Base-by-base conservation (phyloP, 1,140 invertebrate species). In the Nasonia longicornis region DNA sequence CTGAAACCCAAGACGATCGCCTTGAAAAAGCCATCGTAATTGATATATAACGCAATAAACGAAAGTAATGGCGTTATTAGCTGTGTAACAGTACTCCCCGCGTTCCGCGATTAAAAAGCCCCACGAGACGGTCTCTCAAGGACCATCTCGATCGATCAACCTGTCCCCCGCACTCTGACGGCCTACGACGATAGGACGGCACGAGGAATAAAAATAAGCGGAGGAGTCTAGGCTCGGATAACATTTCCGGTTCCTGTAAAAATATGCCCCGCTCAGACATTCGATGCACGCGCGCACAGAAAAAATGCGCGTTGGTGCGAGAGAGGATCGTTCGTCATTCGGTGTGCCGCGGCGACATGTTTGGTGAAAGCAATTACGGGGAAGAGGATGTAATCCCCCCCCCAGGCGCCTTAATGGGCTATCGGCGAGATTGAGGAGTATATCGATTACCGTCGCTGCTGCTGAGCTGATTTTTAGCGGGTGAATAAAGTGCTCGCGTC, bases 211-310 rank as follows among this genome's bases (percentile, higher is more conserved):
- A 83, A 82, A 83, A 81, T 71, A 79, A 74, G 76, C 80, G 38
- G n/a, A 48, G 35, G 35, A 22, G n/a, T 14, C 3, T 42, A 42
- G 38, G 38, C 38, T 22, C 8, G 64, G 58, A 38, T 31, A 79
- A 76, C 82, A 76, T 82, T 86, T 85, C 84, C 82, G 85, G 83
- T 85, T 77, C 80, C 79, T 63, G 71, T 22, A 80, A 75, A 80
- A 80, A 75, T 75, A 74, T 29, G 7, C 31, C 16, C 52, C 3
- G 52, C 6, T 16, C 14, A 52, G 48, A 20, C 11, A 52, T 52
- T 52, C 69, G 35, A 71, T 38, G 31, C n/a, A 38, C 22, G 29
- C 11, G 20, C 35, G 63, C 10, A 58, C 31, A 7, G 11, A 58
- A 72, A 42, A n/a, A 14, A 64, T 3, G 31, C 35, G 16, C n/a